These are phyloP conservation scores for Netta rufina DNA, from an alignment of 2,797 vertebrate species.

Conservation along the genomic window DNA sequence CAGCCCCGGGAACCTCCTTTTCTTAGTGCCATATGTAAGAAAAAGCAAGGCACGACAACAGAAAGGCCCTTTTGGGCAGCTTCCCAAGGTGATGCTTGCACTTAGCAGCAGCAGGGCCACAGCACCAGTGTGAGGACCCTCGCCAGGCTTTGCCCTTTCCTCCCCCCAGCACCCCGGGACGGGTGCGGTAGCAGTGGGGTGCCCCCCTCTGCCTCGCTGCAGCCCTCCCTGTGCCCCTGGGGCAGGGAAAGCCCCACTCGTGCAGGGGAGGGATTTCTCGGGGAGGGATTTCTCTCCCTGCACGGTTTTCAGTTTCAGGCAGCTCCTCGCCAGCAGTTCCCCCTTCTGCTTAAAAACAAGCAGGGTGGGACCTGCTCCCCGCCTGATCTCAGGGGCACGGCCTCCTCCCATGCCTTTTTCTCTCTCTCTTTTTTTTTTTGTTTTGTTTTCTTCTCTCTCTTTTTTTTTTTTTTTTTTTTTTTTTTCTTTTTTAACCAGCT, in stretches of 20 bases:
- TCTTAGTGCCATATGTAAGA: background rate
- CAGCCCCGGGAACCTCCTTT: background rate
- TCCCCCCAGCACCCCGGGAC: background rate
- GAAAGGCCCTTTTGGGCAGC: background rate
- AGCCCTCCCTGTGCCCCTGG: rapidly evolving
- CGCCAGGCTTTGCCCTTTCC: background rate
- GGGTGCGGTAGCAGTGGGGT: rapidly evolving
- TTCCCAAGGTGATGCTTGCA: rapidly evolving
- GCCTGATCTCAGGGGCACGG: background rate
- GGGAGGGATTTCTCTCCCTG: background rate
- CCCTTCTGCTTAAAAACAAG: background rate
- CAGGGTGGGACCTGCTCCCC: background rate
- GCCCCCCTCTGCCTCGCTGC: background rate
- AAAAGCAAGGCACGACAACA: background rate
- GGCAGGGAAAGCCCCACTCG: background rate
- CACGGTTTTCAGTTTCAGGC: conserved; percentile 4
- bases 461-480: background rate
- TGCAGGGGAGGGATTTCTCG: background rate
- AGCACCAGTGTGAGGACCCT: background rate
- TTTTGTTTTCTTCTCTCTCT: background rate
- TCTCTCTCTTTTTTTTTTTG: background rate
- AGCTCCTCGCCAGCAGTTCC: background rate
- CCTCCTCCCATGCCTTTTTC: background rate
- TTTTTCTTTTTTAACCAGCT: background rate
- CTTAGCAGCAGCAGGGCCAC: background rate